phyloP scores from a whole-genome alignment of 2,888 invertebrate species.

The Diarsia brunnea region DNA sequence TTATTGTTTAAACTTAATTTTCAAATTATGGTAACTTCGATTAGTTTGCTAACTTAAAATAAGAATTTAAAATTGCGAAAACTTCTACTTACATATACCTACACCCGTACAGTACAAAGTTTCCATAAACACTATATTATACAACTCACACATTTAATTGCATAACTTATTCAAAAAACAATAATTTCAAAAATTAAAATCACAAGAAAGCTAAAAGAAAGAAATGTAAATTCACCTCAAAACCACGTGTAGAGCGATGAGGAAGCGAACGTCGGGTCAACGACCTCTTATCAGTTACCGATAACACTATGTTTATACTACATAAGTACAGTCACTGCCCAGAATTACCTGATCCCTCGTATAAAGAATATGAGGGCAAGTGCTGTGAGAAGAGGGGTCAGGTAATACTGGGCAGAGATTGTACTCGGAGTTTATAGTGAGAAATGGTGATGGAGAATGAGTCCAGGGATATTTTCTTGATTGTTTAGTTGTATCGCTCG shows the following conservation, averaged over 20 bases:
- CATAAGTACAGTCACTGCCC: slow-evolving; percentile 22
- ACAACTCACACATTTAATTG: no score
- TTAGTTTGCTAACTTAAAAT: background rate
- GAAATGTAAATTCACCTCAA: slow-evolving; percentile 64
- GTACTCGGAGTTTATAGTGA: slow-evolving; percentile 35
- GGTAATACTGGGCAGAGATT: no score
- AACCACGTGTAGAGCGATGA: slow-evolving; percentile 75
- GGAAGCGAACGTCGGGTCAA: slow-evolving; percentile 78
- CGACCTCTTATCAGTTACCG: slow-evolving; percentile 80
- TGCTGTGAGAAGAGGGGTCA: no score
- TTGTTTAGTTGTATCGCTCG: background rate
- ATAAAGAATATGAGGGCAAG: no score
- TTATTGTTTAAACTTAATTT: background rate
- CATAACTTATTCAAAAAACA: background rate
- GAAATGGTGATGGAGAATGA: slow-evolving; percentile 23
- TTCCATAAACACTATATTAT: no score
- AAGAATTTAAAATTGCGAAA: no score
- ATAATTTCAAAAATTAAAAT: slow-evolving; percentile 11
- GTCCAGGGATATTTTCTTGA: background rate
- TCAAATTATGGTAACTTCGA: background rate
- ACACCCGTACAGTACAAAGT: no score
- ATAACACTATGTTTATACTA: slow-evolving; percentile 80
- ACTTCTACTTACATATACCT: no score
- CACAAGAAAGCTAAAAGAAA: slow-evolving; percentile 38
- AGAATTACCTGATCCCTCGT: no score